phyloP scores from a whole-genome alignment of 2,888 invertebrate genomes.

The Orthosia incerta region DNA sequence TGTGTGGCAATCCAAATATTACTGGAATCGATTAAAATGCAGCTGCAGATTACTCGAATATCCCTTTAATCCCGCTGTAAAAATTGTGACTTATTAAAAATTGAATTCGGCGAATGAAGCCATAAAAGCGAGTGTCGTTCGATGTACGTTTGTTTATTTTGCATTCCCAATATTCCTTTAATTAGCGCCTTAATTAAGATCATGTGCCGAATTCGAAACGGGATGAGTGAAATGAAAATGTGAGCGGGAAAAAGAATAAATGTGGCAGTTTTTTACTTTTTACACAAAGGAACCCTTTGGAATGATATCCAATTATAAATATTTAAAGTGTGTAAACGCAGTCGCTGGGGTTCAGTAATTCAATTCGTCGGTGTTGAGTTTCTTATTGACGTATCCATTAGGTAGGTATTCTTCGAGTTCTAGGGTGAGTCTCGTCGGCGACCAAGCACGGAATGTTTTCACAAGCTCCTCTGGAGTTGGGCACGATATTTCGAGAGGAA shows the following conservation, averaged over 20 bases:
- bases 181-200: constrained; percentile 62
- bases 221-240: constrained; percentile 58
- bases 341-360: constrained; percentile 81
- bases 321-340: constrained; percentile 83
- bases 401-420: constrained; percentile 79
- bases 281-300: constrained; percentile 69
- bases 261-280: constrained; percentile 58
- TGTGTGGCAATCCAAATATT: constrained; percentile 29
- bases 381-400: constrained; percentile 90
- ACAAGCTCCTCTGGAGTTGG: constrained; percentile 45
- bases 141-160: constrained; percentile 46
- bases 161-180: constrained; percentile 50
- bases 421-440: constrained; percentile 67
- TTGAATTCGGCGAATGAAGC: constrained; percentile 53
- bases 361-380: constrained; percentile 85
- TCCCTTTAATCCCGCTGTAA: constrained; percentile 36
- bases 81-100: constrained; percentile 51
- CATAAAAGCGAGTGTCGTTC: constrained; percentile 45
- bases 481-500: constrained; percentile 51
- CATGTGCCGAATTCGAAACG: constrained; percentile 58
- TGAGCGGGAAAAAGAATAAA: constrained; percentile 47
- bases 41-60: constrained; percentile 23
- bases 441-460: constrained; percentile 63
- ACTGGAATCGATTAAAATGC: constrained; percentile 45
- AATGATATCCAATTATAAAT: constrained; percentile 84